Base-by-base conservation (phyloP, 2,113 vertebrate genomes). In the Vidua macroura region DNA sequence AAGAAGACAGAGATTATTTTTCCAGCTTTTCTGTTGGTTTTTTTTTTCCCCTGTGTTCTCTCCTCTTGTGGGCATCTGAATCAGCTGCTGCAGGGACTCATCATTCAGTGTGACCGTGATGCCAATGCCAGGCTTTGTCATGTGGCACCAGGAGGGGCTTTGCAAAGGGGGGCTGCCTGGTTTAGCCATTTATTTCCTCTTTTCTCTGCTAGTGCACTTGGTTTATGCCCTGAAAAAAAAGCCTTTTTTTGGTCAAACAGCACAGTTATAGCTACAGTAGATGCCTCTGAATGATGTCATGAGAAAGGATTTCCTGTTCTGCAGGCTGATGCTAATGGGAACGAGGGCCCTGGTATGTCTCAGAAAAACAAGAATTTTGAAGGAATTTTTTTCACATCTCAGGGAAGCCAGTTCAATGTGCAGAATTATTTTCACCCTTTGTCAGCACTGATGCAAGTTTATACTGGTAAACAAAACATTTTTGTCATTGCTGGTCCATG, bases 271-370 rank as follows among this genome's bases (percentile, higher is more conserved):
- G 39, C 79, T 43, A 27, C 39, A 49, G 76, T 43, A 74, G 86
- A 33, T 77, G 75, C 49, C 37, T 91, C 28, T 83, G 70, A 84
- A 59, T 90, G 67, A 92, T 92, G 68, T 27, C 0, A 60, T 43
- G 44, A 93, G 72, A 73, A 68, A 86, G 68, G 58, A 75, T 95
- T 89, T 93, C 52, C 76, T 24, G 19, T 88, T 90, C 59, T 83
- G 48, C 31, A 35, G 62, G 62, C 73, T 77, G 80, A 41, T 64
- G 58, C 49, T 83, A 15, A 60, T 0, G 1, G 55, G 41, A 80
- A 35, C 69, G 58, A 80, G 22, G 11, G 53, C 22, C 43, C 64
- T 74, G 69, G 18, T 83, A 33, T 78, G 58, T 51, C 73, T 87
- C 60, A 43, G 64, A 30, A 81, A 80, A 88, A n/a, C 19, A 55